Conservation (phyloP, 2,888 invertebrate genomes). For the Stegophylla sp. region DNA sequence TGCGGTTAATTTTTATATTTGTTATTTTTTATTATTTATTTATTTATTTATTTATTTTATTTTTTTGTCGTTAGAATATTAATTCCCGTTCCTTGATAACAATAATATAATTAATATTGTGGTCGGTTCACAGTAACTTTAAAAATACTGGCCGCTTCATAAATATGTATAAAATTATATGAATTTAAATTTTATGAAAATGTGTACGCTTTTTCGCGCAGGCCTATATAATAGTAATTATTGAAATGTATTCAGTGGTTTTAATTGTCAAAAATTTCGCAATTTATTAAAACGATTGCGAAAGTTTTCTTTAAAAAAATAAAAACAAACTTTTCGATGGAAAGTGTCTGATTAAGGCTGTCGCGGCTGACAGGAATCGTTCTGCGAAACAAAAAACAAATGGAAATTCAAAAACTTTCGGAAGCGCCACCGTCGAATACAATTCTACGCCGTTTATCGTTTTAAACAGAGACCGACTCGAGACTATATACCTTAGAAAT, state of each 20-base stretch:
- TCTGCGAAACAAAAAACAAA: slow-evolving; percentile 20
- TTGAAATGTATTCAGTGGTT: slow-evolving; percentile 54
- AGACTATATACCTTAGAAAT: slow-evolving; percentile 8
- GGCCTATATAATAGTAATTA: not conserved
- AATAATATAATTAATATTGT: too few relatives aligned
- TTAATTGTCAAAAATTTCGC: slow-evolving; percentile 43
- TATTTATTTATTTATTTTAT: too few relatives aligned
- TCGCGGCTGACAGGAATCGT: slow-evolving; percentile 40
- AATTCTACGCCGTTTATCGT: slow-evolving; percentile 27
- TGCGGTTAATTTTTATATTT: too few relatives aligned
- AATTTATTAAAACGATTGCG: slow-evolving; percentile 46
- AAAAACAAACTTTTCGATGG: slow-evolving; percentile 37
- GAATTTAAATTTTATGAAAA: not conserved
- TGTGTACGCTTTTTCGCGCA: not conserved
- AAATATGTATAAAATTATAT: not conserved
- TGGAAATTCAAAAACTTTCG: slow-evolving; percentile 54
- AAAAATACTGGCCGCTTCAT: slow-evolving; percentile 3
- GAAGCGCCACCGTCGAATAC: slow-evolving; percentile 19
- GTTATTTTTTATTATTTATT: too few relatives aligned
- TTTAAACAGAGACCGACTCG: slow-evolving; percentile 5
- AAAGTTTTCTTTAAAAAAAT: slow-evolving; percentile 49
- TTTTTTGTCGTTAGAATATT: too few relatives aligned
- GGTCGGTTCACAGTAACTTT: not conserved
- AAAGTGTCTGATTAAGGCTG: slow-evolving; percentile 43
- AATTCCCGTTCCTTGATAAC: too few relatives aligned